A percentile compares a stretch with the other conserved stretches of the same genome.
phyloP scores from a whole-genome alignment of 2,113 vertebrate species.

The Promerops cafer region DNA sequence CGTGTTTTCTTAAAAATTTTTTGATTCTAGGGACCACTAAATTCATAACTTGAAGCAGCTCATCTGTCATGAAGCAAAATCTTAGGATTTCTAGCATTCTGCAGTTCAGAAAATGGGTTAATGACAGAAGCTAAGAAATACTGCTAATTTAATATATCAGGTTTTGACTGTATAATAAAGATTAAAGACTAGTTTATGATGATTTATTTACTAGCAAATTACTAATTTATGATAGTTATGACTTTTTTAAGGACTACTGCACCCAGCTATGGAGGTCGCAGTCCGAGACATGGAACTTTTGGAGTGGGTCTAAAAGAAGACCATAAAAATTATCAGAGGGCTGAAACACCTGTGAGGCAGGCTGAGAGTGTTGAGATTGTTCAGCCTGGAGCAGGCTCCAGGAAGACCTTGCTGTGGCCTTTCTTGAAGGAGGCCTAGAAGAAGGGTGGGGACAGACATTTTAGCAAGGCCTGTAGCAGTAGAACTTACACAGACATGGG shows the following conservation, averaged over 20 bases:
- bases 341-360: neutral
- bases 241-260: neutral
- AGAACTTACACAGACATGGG: neutral
- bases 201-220: neutral
- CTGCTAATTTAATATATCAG: neutral
- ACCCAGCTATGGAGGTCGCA: neutral
- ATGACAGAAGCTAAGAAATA: neutral
- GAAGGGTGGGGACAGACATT: neutral
- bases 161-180: neutral
- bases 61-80: neutral
- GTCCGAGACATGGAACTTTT: neutral
- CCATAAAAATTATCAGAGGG: neutral
- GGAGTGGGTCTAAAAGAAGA: neutral
- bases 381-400: neutral
- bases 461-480: neutral
- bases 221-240: neutral
- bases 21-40: neutral
- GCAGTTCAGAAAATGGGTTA: neutral
- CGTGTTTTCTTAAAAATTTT: neutral
- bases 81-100: neutral
- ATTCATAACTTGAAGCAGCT: neutral
- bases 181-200: neutral
- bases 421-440: neutral
- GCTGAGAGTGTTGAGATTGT: neutral
- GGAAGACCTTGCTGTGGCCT: too few species aligned